Evolutionary conservation across 2,113 vertebrate genomes (phyloP).

Genomic region (Hemiscyllium ocellatum): DNA sequence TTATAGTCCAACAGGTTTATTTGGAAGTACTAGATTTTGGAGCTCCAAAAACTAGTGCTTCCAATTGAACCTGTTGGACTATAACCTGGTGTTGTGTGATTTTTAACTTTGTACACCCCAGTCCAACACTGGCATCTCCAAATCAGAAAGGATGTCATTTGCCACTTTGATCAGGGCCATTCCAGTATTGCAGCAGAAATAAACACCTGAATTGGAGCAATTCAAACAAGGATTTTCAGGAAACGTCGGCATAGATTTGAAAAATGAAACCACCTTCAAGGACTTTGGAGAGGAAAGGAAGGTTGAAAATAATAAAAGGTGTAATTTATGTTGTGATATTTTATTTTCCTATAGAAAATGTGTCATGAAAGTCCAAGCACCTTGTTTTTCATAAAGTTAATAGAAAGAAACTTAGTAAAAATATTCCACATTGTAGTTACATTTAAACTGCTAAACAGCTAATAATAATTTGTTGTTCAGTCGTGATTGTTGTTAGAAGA

Average conservation of each 20-base stretch:
- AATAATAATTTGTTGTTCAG: neutral
- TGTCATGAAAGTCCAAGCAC: neutral
- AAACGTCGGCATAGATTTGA: neutral
- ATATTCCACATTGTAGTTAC: neutral
- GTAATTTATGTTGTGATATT: neutral
- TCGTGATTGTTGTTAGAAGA: neutral
- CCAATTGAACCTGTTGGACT: too few relatives aligned
- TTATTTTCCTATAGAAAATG: neutral
- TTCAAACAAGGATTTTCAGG: neutral
- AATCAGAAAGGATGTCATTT: neutral
- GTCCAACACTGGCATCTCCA: too few relatives aligned
- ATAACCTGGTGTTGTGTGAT: too few relatives aligned
- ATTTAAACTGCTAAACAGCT: neutral
- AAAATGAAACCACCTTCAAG: neutral
- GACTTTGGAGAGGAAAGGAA: neutral
- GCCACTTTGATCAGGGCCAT: neutral
- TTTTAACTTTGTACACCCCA: too few relatives aligned
- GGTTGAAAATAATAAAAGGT: neutral
- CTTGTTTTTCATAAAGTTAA: too few relatives aligned
- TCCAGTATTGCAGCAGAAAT: neutral
- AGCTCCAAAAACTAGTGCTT: too few relatives aligned
- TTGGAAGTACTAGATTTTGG: too few relatives aligned
- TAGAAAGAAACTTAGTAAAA: neutral
- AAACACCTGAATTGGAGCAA: neutral
- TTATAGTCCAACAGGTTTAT: too few relatives aligned